Evolutionary conservation across 2,888 invertebrate genomes (phyloP).

Genomic region (Chrysotoxum bicinctum): DNA sequence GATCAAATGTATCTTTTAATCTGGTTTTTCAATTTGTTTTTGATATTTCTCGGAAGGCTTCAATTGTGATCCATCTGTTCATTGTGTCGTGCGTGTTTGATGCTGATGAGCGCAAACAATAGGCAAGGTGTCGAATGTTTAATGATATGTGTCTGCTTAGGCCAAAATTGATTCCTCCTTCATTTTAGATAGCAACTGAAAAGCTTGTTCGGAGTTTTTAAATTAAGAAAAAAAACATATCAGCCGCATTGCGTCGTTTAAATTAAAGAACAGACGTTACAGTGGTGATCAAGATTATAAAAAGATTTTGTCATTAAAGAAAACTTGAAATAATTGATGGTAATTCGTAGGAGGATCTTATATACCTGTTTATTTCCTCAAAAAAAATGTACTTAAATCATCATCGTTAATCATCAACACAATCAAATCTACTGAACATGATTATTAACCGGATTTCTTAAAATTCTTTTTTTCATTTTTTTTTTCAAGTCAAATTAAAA

Average conservation of each 20-base stretch:
- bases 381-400: too few species aligned
- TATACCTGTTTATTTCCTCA: neutral
- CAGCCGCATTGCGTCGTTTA: neutral
- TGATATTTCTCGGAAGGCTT: slow-evolving; percentile 63
- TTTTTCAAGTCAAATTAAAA: too few species aligned
- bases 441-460: too few species aligned
- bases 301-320: neutral
- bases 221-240: neutral
- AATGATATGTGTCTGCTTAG: slow-evolving; percentile 61
- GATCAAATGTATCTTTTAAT: slow-evolving; percentile 59
- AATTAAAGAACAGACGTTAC: too few species aligned
- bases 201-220: neutral
- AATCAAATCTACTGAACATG: too few species aligned
- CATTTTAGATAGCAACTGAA: slow-evolving; percentile 40
- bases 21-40: slow-evolving; percentile 66
- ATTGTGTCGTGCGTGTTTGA: slow-evolving; percentile 52
- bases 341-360: neutral
- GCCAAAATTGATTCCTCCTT: slow-evolving; percentile 50
- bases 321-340: neutral
- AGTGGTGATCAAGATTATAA: neutral
- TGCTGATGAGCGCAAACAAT: slow-evolving; percentile 67
- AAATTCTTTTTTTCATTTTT: too few species aligned
- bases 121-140: slow-evolving; percentile 56
- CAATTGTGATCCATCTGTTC: slow-evolving; percentile 65
- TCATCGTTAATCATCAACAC: too few species aligned